Evolutionary conservation across 2,888 invertebrate species (phyloP).

Genomic region (Macropis europaea): DNA sequence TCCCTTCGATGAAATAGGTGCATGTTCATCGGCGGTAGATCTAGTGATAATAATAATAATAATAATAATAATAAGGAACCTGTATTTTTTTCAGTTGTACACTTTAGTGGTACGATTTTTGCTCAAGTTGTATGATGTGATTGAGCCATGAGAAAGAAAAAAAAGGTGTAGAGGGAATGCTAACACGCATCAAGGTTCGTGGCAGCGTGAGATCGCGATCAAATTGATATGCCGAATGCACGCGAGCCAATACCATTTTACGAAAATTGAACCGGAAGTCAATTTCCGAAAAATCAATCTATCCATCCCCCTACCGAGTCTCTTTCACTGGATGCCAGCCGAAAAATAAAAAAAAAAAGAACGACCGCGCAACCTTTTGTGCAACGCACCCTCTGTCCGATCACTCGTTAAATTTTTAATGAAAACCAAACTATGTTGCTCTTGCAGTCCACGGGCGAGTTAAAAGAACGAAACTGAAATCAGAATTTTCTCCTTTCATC

Average conservation of each 20-base stretch:
- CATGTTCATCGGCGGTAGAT: too few relatives aligned
- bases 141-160: constrained; percentile 2
- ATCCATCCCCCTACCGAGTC: neutral
- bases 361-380: too few relatives aligned
- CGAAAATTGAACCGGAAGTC: constrained; percentile 41
- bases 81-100: too few relatives aligned
- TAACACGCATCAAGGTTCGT: constrained; percentile 31
- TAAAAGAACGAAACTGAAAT: too few relatives aligned
- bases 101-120: neutral
- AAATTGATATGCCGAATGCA: constrained; percentile 46
- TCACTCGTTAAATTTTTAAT: neutral
- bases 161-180: constrained; percentile 5
- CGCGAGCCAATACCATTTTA: constrained; percentile 45
- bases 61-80: too few relatives aligned
- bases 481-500: too few relatives aligned
- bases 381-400: neutral
- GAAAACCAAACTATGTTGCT: too few relatives aligned
- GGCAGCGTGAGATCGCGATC: constrained; percentile 36
- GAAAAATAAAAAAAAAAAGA: too few relatives aligned
- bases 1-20: too few relatives aligned
- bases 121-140: neutral
- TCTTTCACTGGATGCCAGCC: neutral
- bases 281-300: constrained; percentile 27
- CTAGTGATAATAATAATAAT: too few relatives aligned
- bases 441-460: too few relatives aligned